Conservation (phyloP, 1,140 invertebrate species). For the Drosophila virilis region DNA sequence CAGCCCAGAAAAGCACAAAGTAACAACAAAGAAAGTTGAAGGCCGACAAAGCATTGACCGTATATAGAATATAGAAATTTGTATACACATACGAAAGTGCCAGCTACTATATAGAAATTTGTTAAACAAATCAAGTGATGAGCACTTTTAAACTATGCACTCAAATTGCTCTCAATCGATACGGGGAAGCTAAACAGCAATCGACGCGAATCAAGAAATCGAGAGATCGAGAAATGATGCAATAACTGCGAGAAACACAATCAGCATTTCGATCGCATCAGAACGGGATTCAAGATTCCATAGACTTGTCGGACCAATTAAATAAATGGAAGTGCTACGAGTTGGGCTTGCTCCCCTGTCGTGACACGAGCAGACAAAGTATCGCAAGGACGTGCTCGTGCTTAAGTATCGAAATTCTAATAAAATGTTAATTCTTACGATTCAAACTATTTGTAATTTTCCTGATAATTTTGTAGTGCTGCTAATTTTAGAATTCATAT, state of each 20-base stretch:
- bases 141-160: conserved; percentile 41
- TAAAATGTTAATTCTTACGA: too few relatives aligned
- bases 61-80: conserved; percentile 69
- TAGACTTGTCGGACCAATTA: background rate
- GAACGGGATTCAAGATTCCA: conserved; percentile 9
- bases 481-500: background rate
- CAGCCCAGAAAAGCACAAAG: conserved; percentile 28
- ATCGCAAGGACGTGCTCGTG: too few relatives aligned
- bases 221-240: conserved; percentile 42
- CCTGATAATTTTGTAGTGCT: background rate
- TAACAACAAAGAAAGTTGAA: conserved; percentile 80
- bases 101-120: conserved; percentile 19
- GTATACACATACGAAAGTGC: conserved; percentile 3
- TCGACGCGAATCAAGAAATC: conserved; percentile 4
- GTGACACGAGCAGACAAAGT: background rate
- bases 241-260: conserved; percentile 27
- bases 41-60: conserved; percentile 74
- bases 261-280: conserved; percentile 21
- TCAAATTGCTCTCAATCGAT: conserved; percentile 18
- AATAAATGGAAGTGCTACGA: background rate
- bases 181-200: conserved; percentile 20
- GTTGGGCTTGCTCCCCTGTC: background rate
- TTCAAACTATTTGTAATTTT: too few relatives aligned
- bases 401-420: too few relatives aligned
- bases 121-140: conserved; percentile 49